These are phyloP conservation scores for Arizona elegans DNA, from an alignment of 2,113 vertebrate species.

Conservation along the genomic window DNA sequence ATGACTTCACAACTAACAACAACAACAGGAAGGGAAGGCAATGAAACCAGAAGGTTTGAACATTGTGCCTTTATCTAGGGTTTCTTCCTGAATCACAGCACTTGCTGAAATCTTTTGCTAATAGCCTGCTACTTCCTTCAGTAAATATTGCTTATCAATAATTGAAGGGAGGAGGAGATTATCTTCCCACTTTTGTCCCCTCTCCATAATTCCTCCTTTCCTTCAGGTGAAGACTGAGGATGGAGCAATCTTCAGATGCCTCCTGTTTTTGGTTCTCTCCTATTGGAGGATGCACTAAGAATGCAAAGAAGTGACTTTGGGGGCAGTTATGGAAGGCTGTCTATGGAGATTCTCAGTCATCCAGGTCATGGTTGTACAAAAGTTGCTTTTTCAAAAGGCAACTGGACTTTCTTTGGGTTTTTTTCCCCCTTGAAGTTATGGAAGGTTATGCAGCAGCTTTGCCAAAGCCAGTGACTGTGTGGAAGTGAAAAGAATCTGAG, in stretches of 20 bases:
- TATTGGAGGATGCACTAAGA: neutral
- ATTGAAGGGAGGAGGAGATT: neutral
- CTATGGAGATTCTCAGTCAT: too few relatives aligned
- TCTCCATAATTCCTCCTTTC: too few relatives aligned
- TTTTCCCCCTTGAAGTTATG: too few relatives aligned
- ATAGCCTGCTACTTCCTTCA: neutral
- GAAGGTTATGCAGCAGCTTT: too few relatives aligned
- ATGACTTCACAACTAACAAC: too few relatives aligned
- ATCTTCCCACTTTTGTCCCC: too few relatives aligned
- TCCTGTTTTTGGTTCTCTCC: too few relatives aligned
- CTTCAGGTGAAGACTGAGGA: too few relatives aligned
- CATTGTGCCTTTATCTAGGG: neutral
- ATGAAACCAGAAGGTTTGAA: neutral
- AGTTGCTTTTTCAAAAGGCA: too few relatives aligned
- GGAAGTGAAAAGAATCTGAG: neutral
- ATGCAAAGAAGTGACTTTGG: neutral
- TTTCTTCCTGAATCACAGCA: neutral
- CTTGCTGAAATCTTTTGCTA: neutral
- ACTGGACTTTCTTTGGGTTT: too few relatives aligned
- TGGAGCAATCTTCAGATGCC: too few relatives aligned
- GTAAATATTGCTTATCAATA: neutral
- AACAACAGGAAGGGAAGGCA: neutral
- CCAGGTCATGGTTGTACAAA: too few relatives aligned
- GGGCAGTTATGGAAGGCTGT: neutral
- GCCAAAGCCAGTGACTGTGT: neutral